These are phyloP conservation scores for Eupristina koningsbergeri DNA, from an alignment of 1,140 invertebrate genomes.

Conservation along the genomic window DNA sequence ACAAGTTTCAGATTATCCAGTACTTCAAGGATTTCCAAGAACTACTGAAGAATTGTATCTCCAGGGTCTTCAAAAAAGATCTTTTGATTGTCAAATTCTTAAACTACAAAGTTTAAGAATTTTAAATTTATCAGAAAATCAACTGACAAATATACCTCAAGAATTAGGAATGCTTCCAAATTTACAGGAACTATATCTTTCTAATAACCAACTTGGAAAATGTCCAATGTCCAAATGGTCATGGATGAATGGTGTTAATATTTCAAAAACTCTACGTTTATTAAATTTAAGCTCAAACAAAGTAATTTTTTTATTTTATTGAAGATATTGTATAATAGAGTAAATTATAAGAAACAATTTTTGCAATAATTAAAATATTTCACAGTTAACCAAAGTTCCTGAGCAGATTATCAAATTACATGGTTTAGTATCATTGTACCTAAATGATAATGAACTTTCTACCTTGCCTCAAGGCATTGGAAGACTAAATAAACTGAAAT, in stretches of 20 bases:
- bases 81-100: slow-evolving; percentile 80
- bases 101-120: slow-evolving; percentile 77
- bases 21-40: slow-evolving; percentile 79
- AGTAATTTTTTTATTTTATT: slow-evolving; percentile 61
- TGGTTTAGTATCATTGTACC: slow-evolving; percentile 74
- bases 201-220: slow-evolving; percentile 80
- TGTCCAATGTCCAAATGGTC: slow-evolving; percentile 74
- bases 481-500: slow-evolving; percentile 64
- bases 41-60: slow-evolving; percentile 77
- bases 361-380: slow-evolving; percentile 48
- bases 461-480: slow-evolving; percentile 72
- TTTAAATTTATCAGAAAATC: slow-evolving; percentile 86
- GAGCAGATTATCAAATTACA: slow-evolving; percentile 77
- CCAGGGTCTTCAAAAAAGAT: slow-evolving; percentile 75
- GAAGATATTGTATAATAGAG: slow-evolving; percentile 7
- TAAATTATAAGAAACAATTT: background rate
- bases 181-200: slow-evolving; percentile 80
- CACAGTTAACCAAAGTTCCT: slow-evolving; percentile 71
- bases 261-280: slow-evolving; percentile 72
- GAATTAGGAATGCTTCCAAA: slow-evolving; percentile 80
- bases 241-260: slow-evolving; percentile 77
- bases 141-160: slow-evolving; percentile 80
- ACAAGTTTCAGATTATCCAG: slow-evolving; percentile 78
- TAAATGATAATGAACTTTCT: slow-evolving; percentile 72
- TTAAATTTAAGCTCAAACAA: slow-evolving; percentile 79